Evolutionary conservation across 1,140 invertebrate genomes (phyloP).

Genomic region (Drosophila paulistorum): DNA sequence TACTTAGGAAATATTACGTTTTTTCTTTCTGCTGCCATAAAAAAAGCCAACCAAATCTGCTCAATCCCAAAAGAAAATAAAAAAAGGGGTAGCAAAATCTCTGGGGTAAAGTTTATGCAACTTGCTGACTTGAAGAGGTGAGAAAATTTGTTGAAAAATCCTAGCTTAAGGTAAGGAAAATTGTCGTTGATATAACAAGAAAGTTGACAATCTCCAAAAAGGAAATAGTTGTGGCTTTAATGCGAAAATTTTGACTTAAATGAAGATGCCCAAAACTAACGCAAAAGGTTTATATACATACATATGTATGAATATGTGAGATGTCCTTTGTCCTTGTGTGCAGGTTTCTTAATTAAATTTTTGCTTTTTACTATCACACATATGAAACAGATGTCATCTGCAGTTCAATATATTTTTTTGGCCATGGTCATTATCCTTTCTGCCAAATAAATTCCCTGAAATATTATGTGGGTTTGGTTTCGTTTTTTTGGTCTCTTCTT

Average conservation of each 20-base stretch:
- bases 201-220: not conserved
- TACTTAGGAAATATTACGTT: slow-evolving; percentile 55
- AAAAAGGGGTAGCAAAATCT: slow-evolving; percentile 3
- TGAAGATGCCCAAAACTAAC: no score
- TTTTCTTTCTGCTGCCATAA: slow-evolving; percentile 29
- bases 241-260: not conserved
- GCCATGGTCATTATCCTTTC: not conserved
- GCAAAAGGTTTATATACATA: no score
- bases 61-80: slow-evolving; percentile 20
- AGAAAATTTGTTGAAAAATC: slow-evolving; percentile 12
- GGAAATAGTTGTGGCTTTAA: not conserved
- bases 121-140: slow-evolving; percentile 24
- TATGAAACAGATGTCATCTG: not conserved
- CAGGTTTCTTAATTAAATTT: not conserved
- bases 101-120: slow-evolving; percentile 14
- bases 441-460: slow-evolving; percentile 16
- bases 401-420: not conserved
- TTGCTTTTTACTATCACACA: not conserved
- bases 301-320: no score
- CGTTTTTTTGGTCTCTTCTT: no score
- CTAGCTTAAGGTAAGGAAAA: not conserved
- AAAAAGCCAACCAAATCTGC: slow-evolving; percentile 34
- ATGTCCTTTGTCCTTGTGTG: no score
- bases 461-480: slow-evolving; percentile 12
- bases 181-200: not conserved